Base-by-base conservation (phyloP, 2,888 invertebrate genomes). In the Diaphora mendica region DNA sequence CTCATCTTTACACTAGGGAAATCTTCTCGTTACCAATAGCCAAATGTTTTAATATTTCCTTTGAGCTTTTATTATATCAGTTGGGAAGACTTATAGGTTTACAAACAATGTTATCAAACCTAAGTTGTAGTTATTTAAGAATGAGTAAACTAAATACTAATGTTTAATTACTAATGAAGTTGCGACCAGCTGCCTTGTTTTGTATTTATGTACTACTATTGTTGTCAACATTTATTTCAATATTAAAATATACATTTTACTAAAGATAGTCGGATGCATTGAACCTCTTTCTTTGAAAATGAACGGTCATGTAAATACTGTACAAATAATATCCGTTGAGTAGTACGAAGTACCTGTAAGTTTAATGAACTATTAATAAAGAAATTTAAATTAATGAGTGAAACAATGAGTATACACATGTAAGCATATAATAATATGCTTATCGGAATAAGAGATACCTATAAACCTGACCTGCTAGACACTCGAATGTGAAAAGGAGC, bases 11-110 rank as follows among this genome's bases (percentile, higher is more conserved):
- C n/a, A n/a, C n/a, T n/a, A n/a, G n/a, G n/a, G n/a, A n/a, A n/a
- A n/a, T n/a, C n/a, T n/a, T n/a, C n/a, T n/a, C n/a, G n/a, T n/a
- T n/a, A n/a, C n/a, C n/a, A 33, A 20, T 9, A 67, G 2, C 30
- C 3, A 23, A 30, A 67, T 13, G 4, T 48, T 48, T 48, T 67
- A 48, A 67, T 67, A 67, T 20, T 67, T 33, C 67, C 48, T 48
- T 30, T 48, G 67, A 67, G 67, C 11, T 67, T 67, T 67, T 67
- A 48, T 30, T 48, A 67, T 48, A 74, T 78, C 74, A 78, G 66
- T 68, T 73, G 74, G 83, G 85, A 84, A 85, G 85, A 82, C 83
- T 77, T 83, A 77, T 26, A 75, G 77, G 74, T 73, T 73, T 76
- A 69, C 17, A 73, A 75, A 77, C 62, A 73, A 44, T 33, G 26